Base-by-base conservation (phyloP, 2,888 invertebrate species). In the Cerceris ruficornis region DNA sequence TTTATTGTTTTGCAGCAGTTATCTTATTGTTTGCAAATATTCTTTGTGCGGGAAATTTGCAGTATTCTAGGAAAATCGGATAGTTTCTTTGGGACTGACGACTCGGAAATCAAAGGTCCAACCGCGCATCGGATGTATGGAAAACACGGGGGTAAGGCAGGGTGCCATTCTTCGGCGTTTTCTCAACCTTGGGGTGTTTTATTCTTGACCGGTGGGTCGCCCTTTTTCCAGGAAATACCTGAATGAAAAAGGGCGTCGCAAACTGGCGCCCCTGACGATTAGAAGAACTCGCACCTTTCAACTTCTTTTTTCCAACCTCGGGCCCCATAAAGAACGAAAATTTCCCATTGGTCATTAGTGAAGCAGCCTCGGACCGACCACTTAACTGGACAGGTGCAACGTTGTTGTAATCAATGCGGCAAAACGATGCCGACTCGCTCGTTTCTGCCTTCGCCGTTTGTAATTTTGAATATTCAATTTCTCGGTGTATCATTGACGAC, bases 221-320 rank as follows among this genome's bases (percentile, higher is more conserved):
- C 69, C 61, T 49, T 17, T 54, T 64, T 57, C 69, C 49, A 46
- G 52, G 66, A 69, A 79, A 73, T 81, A 82, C 77, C 83, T 84
- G 80, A 87, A 87, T 80, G 84, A 73, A 80, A 72, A 72, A 84
- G 75, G 80, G 80, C 76, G 77, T 73, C 80, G 81, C 74, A 75
- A 76, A 75, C 75, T 68, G 80, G 77, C 77, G 76, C 74, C 69
- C 74, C 67, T 68, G 68, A 62, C 74, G 70, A 80, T 77, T 75
- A 62, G 68, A 78, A 71, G 76, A 80, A 72, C 75, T 69, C 61
- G 76, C 79, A 75, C 67, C 67, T 77, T 78, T 67, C n/a, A 41
- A 41, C 49, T 14, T 11, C n/a, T 11, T 28, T 28, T 28, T 28
- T 1, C 17, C 50, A n/a, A n/a, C 14, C 9, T n/a, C 6, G 15